A percentile compares a stretch with the other conserved stretches of the same genome.
Conservation (phyloP, 2,797 vertebrate species). For the Sandelia bainsii region DNA sequence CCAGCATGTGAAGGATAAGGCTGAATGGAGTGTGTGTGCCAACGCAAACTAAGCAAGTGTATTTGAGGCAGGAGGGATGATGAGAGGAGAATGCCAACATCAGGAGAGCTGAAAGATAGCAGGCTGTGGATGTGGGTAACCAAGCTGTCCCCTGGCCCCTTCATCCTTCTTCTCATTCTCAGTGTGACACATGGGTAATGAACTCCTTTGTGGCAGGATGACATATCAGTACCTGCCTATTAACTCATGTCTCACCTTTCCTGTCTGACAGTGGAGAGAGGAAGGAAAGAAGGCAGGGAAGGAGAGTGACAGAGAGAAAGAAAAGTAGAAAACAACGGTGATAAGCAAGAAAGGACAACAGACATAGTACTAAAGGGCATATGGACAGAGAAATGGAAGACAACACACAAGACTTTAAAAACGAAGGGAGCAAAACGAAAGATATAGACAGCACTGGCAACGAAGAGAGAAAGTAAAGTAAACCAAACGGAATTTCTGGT, state of each 20-base stretch:
- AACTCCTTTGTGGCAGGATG: constrained; percentile 74
- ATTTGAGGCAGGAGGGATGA: constrained; percentile 43
- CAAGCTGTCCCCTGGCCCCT: constrained; percentile 54
- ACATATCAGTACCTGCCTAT: constrained; percentile 77
- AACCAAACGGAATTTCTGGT: constrained; percentile 8
- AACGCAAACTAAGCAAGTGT: constrained; percentile 52
- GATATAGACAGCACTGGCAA: background rate
- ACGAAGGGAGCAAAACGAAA: constrained; percentile 28
- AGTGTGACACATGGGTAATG: constrained; percentile 74
- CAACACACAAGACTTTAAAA: constrained; percentile 34
- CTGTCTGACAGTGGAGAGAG: constrained; percentile 47
- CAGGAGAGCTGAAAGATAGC: constrained; percentile 41
- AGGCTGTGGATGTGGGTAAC: constrained; percentile 52
- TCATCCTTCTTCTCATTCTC: constrained; percentile 68
- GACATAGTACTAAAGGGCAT: constrained; percentile 23
- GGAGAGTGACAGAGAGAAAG: constrained; percentile 16
- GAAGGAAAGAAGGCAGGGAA: constrained; percentile 7
- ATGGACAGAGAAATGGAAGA: constrained; percentile 29
- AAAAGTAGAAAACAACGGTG: constrained; percentile 11
- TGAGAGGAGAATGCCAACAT: constrained; percentile 62
- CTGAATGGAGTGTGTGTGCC: constrained; percentile 42
- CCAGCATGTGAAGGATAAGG: constrained; percentile 33
- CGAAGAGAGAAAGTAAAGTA: background rate
- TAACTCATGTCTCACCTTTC: constrained; percentile 69
- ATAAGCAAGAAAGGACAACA: constrained; percentile 31